Evolutionary conservation across 2,797 vertebrate genomes (phyloP), one percentile per base, ranked within the genome.

Genomic region (Sebastes glaucus): DNA sequence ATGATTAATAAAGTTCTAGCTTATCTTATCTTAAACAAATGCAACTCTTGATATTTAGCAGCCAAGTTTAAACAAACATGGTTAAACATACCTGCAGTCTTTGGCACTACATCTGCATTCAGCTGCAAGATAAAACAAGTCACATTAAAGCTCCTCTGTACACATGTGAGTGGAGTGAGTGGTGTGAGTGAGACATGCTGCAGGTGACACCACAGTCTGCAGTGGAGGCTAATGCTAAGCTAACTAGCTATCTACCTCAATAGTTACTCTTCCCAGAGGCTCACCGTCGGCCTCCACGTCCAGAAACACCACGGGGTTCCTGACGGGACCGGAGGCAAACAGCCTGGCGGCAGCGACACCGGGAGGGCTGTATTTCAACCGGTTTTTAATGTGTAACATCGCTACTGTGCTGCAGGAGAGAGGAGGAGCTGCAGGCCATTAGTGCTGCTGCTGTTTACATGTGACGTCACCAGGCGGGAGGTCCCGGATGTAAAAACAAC

Each of bases 61-160:
- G 23, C 11, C 9, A 2, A 27, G 16, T 13, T 64, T 13, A 63
- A 6, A 23, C 2, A 53, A 38, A 18, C n/a, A 32, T 62, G 56
- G 20, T 18, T 11, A 20, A n/a, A 75, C 93, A 93, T 87, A 99
- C 98, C 98, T 92, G 97, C 97, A 28, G 98, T 99, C 93, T 97
- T 99, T 63, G 98, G 98, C 66, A 99, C 97, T 0, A 95, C 93
- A 0, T 98, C 97, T 74, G 97, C 97, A 89, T 97, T 96, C 69
- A 99, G 86, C 98, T 99, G 93, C 42, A 94, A 90, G 49, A 93
- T 11, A 84, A 66, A 53, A 88, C 67, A 68, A 30, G 69, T 27
- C 8, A 71, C 0, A 57, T 38, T 16, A 2, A 71, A 5, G 53
- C 11, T 6, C 4, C 8, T 46, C 5, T 28, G 28, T 46, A 16